Evolutionary conservation across 2,888 invertebrate genomes (phyloP), one percentile per base, ranked within the genome.

Genomic region (Hemaris fuciformis): DNA sequence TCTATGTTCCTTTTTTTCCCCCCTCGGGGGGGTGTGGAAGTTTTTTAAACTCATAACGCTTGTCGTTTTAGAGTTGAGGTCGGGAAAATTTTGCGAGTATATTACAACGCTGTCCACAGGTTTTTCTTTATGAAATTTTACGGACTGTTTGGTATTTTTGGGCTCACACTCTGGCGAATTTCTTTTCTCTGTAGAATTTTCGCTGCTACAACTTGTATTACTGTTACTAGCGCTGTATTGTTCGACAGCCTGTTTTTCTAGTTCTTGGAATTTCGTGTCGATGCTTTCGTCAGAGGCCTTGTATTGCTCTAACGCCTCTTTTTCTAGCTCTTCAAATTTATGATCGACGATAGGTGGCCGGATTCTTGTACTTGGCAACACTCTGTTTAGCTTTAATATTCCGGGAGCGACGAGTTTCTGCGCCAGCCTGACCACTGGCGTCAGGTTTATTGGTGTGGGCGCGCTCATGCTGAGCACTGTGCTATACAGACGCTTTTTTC

Each of bases 181-280:
- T 56, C 81, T 79, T 60, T 90, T 91, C 65, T 87, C 88, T 8
- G 82, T 83, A 0, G 89, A 88, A 62, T 86, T 85, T 0, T 87
- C 89, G 67, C 91, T 91, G 72, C 91, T 89, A 72, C 91, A 92
- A 65, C 92, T 93, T 0, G 91, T 92, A 66, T 90, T 91, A 68
- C 91, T 92, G 64, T 91, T 91, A 68, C 92, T 91, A 0, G 86
- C 86, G 71, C 93, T 93, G 79, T 95, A 95, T 75, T 95, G 95
- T 72, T 95, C 95, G 58, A 94, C 93, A 0, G 95, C 95, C 72
- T 95, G 94, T 63, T 94, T 91, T 73, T 95, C 95, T 62, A 95
- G 81, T 66, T 95, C 95, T 60, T 93, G 90, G 76, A 93, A 94
- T 69, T 93, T 94, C 7, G 93, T 93, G 69, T 94, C 94, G 74